phyloP scores from a whole-genome alignment of 2,888 invertebrate species.

The Branchipolynoe longqiensis region DNA sequence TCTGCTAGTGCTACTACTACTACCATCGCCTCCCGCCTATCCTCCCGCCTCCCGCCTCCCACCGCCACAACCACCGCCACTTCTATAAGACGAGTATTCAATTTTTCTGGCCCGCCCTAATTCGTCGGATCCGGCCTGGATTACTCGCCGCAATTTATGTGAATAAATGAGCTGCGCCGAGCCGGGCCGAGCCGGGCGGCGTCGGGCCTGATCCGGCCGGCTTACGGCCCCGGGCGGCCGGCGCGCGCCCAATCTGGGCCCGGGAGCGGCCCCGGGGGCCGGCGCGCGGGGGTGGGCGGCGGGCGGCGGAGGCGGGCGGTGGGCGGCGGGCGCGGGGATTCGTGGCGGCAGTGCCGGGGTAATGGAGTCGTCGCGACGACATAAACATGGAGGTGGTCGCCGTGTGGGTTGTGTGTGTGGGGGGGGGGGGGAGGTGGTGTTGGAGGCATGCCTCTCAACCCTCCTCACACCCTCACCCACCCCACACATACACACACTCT shows the following conservation, averaged over 20 bases:
- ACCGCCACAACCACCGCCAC: no score
- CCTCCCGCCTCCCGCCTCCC: no score
- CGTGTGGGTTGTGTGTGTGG: no score
- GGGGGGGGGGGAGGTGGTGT: no score
- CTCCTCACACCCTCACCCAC: no score
- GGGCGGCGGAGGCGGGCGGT: no score
- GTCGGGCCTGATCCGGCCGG: constrained; percentile 48
- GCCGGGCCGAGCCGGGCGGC: no score
- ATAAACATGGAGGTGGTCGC: constrained; percentile 49
- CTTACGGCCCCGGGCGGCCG: constrained; percentile 31
- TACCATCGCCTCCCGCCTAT: no score
- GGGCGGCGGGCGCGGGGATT: no score
- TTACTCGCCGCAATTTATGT: constrained; percentile 52
- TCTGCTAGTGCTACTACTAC: no score
- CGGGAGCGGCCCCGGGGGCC: not conserved
- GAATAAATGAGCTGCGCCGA: constrained; percentile 40
- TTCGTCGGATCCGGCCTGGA: constrained; percentile 13
- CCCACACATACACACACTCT: no score
- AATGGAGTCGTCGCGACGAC: constrained; percentile 45
- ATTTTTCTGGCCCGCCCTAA: constrained; percentile 47
- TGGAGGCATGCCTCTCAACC: not conserved
- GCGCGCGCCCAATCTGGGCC: constrained; percentile 23
- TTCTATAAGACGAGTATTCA: constrained; percentile 41
- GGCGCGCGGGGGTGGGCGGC: not conserved
- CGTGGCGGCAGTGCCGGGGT: no score